Conservation (phyloP, 2,113 vertebrate genomes). For the Phocoena sinus region DNA sequence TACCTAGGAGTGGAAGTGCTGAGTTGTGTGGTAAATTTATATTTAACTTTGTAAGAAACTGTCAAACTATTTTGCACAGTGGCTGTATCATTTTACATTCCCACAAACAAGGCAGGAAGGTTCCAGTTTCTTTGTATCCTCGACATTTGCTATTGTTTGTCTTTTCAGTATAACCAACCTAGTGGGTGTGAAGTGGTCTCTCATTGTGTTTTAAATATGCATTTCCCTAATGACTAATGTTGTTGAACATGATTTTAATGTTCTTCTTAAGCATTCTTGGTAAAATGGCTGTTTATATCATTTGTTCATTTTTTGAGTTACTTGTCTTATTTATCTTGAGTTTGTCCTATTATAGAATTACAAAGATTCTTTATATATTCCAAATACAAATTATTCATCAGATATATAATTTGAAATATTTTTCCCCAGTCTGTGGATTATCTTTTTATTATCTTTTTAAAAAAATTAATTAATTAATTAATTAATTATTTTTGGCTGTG, state of each 20-base stretch:
- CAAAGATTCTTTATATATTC: not conserved
- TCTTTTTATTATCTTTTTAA: no score
- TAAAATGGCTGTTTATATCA: not conserved
- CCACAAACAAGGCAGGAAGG: not conserved
- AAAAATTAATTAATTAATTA: no score
- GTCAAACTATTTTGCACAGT: not conserved
- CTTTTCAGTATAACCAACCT: not conserved
- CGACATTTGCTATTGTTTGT: not conserved
- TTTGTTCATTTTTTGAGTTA: not conserved
- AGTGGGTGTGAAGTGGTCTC: not conserved
- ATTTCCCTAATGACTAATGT: not conserved
- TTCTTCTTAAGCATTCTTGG: not conserved
- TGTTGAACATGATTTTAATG: not conserved
- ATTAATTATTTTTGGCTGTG: no score
- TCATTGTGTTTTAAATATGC: not conserved
- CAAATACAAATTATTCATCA: not conserved
- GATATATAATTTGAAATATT: not conserved
- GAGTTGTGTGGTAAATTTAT: not conserved
- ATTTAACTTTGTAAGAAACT: not conserved
- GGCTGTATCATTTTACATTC: not conserved
- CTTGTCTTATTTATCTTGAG: not conserved
- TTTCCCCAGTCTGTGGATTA: not conserved
- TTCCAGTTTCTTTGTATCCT: not conserved
- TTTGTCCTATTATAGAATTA: not conserved
- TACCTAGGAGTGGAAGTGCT: not conserved